Conservation (phyloP, 2,797 vertebrate species). For the Sebastiscus albofasciatus region DNA sequence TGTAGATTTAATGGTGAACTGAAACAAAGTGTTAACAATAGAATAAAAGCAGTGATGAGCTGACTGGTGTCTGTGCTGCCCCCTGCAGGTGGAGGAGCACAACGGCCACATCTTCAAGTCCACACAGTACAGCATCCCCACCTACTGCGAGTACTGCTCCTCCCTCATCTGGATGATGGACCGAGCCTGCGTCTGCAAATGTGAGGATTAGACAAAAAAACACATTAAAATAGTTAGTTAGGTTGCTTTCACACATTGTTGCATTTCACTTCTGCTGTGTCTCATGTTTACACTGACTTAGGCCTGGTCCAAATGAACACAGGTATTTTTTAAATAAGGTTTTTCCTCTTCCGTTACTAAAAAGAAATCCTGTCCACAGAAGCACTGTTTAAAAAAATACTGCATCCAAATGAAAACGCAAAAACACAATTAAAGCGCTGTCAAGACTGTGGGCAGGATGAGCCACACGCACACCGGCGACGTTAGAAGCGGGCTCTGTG, state of each 20-base stretch:
- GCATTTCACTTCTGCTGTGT: too few relatives aligned
- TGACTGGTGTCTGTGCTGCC: constrained; percentile 7
- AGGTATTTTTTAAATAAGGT: too few relatives aligned
- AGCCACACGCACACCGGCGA: too few relatives aligned
- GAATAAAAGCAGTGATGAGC: background rate
- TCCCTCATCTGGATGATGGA: constrained; percentile 99
- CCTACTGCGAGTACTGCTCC: constrained; percentile 94
- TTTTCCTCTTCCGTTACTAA: too few relatives aligned
- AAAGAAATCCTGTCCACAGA: too few relatives aligned
- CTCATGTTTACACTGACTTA: too few relatives aligned
- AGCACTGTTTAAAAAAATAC: too few relatives aligned
- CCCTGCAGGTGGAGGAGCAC: constrained; percentile 91
- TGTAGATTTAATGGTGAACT: background rate
- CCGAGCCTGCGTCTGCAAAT: constrained; percentile 93
- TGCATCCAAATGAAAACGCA: too few relatives aligned
- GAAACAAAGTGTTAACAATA: background rate
- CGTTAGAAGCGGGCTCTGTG: too few relatives aligned
- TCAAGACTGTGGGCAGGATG: too few relatives aligned
- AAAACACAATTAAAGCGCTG: too few relatives aligned
- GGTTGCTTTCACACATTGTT: background rate
- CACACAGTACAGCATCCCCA: constrained; percentile 95
- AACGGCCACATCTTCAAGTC: constrained; percentile 95
- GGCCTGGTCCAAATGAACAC: too few relatives aligned
- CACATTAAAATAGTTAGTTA: background rate
- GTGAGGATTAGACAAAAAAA: constrained; percentile 76